Percentiles rank a stretch among this genome's conserved stretches.
phyloP scores from a whole-genome alignment of 2,888 invertebrate genomes.

The Ceratothoa steindachneri region DNA sequence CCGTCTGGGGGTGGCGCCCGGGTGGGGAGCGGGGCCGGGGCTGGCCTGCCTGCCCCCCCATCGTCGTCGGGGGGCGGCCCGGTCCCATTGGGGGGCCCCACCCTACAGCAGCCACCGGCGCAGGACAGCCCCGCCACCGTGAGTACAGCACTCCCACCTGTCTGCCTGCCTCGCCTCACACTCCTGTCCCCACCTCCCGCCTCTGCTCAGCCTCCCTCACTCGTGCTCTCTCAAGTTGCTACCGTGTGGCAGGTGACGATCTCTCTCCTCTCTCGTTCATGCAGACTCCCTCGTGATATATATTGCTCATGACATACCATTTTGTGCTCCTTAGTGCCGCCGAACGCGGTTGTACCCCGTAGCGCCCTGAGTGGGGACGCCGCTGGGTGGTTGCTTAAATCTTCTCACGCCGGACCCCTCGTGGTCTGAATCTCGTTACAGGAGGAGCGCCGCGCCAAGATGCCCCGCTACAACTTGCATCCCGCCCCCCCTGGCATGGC shows the following conservation, averaged over 20 bases:
- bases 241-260: slow-evolving; percentile 9
- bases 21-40: background rate
- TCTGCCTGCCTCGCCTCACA: slow-evolving; percentile 12
- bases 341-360: too few species aligned
- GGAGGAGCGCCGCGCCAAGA: slow-evolving; percentile 44
- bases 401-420: too few species aligned
- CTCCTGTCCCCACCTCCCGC: slow-evolving; percentile 27
- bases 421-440: too few species aligned
- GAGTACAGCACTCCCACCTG: slow-evolving; percentile 39
- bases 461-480: slow-evolving; percentile 33
- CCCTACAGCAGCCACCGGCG: slow-evolving; percentile 19
- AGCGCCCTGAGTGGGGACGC: too few species aligned
- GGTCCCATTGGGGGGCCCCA: slow-evolving; percentile 22
- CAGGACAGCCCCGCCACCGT: slow-evolving; percentile 39
- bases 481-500: background rate
- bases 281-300: too few species aligned
- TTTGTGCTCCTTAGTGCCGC: too few species aligned
- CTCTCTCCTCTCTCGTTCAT: background rate
- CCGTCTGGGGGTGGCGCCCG: background rate
- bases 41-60: slow-evolving; percentile 37
- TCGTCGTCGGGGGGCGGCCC: slow-evolving; percentile 34
- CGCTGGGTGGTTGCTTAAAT: too few species aligned
- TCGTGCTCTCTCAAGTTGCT: slow-evolving; percentile 12
- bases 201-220: slow-evolving; percentile 25
- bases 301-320: too few species aligned